Evolutionary conservation across 1,140 invertebrate species (phyloP).

Genomic region (Cydia fagiglandana): DNA sequence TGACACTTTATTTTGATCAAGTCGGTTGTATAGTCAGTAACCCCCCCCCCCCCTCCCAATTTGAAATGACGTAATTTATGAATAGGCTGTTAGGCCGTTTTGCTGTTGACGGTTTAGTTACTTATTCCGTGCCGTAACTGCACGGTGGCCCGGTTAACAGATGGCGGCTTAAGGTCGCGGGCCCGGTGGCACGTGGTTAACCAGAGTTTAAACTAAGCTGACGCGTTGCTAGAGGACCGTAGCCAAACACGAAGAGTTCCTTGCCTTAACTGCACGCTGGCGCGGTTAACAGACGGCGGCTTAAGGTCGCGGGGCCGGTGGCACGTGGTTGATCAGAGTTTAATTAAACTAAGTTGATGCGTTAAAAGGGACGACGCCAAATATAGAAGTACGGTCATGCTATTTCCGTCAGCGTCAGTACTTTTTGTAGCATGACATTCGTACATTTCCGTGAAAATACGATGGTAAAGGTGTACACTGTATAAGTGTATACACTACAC

Average conservation of each 20-base stretch:
- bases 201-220: not conserved
- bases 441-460: too few species aligned
- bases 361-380: too few species aligned
- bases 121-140: slow-evolving; percentile 12
- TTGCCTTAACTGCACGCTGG: slow-evolving; percentile 14
- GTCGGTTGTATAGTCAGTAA: too few species aligned
- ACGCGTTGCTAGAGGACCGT: too few species aligned
- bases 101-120: not conserved
- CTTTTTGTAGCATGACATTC: too few species aligned
- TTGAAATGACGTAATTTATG: too few species aligned
- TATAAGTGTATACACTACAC: too few species aligned
- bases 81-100: not conserved
- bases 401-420: too few species aligned
- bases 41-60: too few species aligned
- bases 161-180: slow-evolving; percentile 24
- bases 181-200: slow-evolving; percentile 13
- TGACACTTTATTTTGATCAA: too few species aligned
- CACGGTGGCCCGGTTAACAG: slow-evolving; percentile 20
- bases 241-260: not conserved
- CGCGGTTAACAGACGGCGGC: slow-evolving; percentile 17
- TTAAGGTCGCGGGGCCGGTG: slow-evolving; percentile 24
- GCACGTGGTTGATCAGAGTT: not conserved
- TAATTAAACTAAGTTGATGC: not conserved
- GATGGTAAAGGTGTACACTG: too few species aligned
- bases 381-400: too few species aligned